Conservation (phyloP, 2,888 invertebrate genomes). For the Poecilobothrus nobilitatus region DNA sequence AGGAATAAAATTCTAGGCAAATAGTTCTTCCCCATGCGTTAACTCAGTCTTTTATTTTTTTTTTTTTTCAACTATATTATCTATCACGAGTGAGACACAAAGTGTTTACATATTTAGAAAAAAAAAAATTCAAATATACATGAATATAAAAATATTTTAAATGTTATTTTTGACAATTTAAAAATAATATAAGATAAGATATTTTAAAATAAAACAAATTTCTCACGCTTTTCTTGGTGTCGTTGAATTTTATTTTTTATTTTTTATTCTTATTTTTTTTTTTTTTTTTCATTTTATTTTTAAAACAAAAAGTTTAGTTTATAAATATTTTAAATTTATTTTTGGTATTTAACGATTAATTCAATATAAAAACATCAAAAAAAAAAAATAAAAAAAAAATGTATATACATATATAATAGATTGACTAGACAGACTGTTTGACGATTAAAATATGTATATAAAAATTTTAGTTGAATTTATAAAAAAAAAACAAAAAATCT, state of each 20-base stretch:
- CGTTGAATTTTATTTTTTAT: neutral
- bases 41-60: too few species aligned
- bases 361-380: neutral
- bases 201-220: neutral
- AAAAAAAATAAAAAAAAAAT: neutral
- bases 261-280: neutral
- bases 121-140: neutral
- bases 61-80: too few species aligned
- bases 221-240: neutral
- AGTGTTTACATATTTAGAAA: too few species aligned
- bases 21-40: too few species aligned
- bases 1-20: too few species aligned
- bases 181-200: neutral
- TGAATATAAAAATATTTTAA: neutral
- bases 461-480: neutral
- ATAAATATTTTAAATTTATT: neutral
- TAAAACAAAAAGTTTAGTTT: neutral
- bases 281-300: neutral
- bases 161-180: neutral
- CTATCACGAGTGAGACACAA: too few species aligned
- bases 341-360: neutral
- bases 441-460: neutral
- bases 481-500: too few species aligned
- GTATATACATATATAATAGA: neutral
- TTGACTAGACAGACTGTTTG: neutral